Conservation (phyloP, 2,797 vertebrate species). For the Sciaenops ocellatus region DNA sequence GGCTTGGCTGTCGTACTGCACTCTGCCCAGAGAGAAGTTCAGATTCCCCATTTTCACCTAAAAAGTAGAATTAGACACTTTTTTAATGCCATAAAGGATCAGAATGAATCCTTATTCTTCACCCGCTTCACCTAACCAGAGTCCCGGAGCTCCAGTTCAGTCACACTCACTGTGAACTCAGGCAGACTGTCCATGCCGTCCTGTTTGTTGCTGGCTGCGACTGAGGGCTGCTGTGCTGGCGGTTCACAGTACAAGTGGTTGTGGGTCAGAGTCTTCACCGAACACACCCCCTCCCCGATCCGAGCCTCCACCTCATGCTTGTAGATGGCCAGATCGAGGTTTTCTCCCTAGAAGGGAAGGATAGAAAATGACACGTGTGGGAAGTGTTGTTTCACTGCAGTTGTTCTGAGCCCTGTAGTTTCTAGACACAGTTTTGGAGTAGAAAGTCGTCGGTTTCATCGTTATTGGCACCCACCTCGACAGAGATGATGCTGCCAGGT, state of each 20-base stretch:
- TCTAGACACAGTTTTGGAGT: not conserved
- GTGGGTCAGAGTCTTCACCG: conserved; percentile 94
- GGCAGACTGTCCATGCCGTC: conserved; percentile 90
- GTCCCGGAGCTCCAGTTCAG: not conserved
- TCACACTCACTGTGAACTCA: conserved; percentile 92
- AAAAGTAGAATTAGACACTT: not conserved
- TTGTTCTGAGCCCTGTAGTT: not conserved
- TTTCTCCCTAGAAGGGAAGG: conserved; percentile 88
- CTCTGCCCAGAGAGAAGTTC: conserved; percentile 91
- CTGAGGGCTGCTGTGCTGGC: conserved; percentile 89
- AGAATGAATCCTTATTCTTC: no score
- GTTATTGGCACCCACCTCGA: conserved; percentile 87
- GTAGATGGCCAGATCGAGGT: conserved; percentile 93
- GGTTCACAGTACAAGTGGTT: conserved; percentile 97
- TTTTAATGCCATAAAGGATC: not conserved
- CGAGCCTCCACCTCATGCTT: conserved; percentile 97
- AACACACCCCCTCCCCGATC: conserved; percentile 92
- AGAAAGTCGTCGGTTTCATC: not conserved
- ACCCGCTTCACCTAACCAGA: not conserved
- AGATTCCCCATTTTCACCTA: conserved; percentile 97
- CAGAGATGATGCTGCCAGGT: conserved; percentile 95
- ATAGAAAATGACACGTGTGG: not conserved
- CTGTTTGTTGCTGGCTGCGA: conserved; percentile 79
- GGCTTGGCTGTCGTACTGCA: conserved; percentile 94
- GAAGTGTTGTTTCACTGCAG: not conserved